phyloP scores from a whole-genome alignment of 2,888 invertebrate genomes.

The Pasiphila rectangulata region DNA sequence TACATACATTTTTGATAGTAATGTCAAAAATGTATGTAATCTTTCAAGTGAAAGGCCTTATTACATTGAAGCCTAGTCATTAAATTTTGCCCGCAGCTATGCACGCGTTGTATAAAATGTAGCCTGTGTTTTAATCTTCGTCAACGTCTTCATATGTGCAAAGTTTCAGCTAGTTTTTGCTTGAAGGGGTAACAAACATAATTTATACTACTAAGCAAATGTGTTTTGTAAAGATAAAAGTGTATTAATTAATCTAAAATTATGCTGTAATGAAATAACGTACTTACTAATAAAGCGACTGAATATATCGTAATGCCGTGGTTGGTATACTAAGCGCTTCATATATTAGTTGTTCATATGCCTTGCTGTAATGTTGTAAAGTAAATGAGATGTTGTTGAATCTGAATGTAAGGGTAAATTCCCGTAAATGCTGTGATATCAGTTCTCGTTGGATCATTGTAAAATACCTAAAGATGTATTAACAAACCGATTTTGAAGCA shows the following conservation, averaged over 20 bases:
- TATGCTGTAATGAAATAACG: neutral
- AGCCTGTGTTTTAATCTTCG: no score
- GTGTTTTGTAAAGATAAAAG: neutral
- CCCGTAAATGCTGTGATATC: constrained; percentile 78
- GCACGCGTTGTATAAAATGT: no score
- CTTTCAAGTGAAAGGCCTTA: no score
- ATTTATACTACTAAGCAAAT: neutral
- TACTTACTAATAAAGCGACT: constrained; percentile 57
- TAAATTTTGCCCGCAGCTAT: no score
- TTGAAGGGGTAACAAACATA: no score
- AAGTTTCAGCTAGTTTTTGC: no score
- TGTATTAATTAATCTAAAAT: neutral
- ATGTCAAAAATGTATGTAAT: no score
- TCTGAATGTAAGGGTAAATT: constrained; percentile 55
- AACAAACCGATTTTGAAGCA: neutral
- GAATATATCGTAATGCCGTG: constrained; percentile 53
- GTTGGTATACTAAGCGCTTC: constrained; percentile 40
- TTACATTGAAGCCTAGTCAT: no score
- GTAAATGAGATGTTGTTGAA: constrained; percentile 43
- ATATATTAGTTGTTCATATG: constrained; percentile 38
- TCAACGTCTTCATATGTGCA: no score
- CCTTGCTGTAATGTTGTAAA: constrained; percentile 40
- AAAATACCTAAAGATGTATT: no score
- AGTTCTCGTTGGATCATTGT: constrained; percentile 62
- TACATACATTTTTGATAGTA: no score